Conservation (phyloP, 2,113 vertebrate genomes). For the Taurulus bubalis region DNA sequence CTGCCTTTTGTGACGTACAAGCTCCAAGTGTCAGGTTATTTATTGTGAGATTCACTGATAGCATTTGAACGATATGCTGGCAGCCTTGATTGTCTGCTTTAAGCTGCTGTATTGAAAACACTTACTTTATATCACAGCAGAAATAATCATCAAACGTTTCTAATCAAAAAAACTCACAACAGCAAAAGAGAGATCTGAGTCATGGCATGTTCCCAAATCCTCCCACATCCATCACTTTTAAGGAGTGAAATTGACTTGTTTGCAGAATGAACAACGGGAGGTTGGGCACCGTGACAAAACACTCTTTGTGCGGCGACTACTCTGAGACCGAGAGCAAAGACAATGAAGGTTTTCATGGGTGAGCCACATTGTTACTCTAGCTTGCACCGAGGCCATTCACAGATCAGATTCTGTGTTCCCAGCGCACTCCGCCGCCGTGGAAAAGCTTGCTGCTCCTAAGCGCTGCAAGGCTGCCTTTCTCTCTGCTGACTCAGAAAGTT, state of each 20-base stretch:
- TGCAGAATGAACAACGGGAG: slow-evolving; percentile 43
- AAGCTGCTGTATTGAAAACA: slow-evolving; percentile 15
- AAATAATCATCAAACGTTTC: background rate
- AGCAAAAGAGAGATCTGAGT: background rate
- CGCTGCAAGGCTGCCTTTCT: slow-evolving; percentile 49
- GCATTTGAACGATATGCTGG: slow-evolving; percentile 29
- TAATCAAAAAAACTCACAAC: background rate
- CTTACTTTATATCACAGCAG: background rate
- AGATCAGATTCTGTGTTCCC: slow-evolving; percentile 57
- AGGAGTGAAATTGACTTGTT: slow-evolving; percentile 35
- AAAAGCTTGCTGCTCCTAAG: slow-evolving; percentile 49
- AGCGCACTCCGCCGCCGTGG: slow-evolving; percentile 45
- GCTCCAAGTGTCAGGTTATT: slow-evolving; percentile 46
- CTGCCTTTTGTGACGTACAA: slow-evolving; percentile 36
- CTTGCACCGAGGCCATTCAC: slow-evolving; percentile 59
- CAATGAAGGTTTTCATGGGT: slow-evolving; percentile 74
- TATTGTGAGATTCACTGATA: slow-evolving; percentile 33
- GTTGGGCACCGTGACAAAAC: slow-evolving; percentile 56
- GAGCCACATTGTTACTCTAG: slow-evolving; percentile 61
- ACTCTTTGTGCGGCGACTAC: slow-evolving; percentile 66
- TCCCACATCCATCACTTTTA: slow-evolving; percentile 37
- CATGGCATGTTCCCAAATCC: background rate
- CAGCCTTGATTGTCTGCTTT: slow-evolving; percentile 20
- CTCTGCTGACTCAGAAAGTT: slow-evolving; percentile 74
- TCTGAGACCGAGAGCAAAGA: slow-evolving; percentile 62